phyloP scores from a whole-genome alignment of 2,888 invertebrate genomes.

The Rhorus exstirpatorius region DNA sequence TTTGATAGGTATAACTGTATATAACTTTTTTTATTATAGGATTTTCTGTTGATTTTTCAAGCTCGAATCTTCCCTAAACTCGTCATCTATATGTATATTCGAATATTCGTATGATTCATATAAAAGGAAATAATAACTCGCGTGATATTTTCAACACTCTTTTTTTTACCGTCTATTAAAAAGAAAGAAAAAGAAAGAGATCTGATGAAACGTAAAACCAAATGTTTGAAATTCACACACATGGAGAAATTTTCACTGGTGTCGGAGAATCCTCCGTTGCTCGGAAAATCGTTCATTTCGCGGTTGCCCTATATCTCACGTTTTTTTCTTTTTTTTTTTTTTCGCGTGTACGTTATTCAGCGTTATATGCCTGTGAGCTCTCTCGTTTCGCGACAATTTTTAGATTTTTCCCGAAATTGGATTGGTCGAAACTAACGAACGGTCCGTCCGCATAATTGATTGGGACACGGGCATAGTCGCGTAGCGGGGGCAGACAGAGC shows the following conservation, averaged over 20 bases:
- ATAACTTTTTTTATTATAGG: background rate
- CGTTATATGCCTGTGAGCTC: constrained; percentile 42
- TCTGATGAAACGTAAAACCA: constrained; percentile 20
- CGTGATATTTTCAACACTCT: background rate
- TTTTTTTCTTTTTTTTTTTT: constrained; percentile 38
- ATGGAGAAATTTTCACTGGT: background rate
- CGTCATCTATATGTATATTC: too few relatives aligned
- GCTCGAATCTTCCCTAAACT: too few relatives aligned
- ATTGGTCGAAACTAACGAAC: constrained; percentile 74
- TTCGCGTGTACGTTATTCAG: background rate
- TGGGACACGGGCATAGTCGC: constrained; percentile 68
- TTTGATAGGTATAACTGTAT: too few relatives aligned
- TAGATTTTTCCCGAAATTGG: constrained; percentile 71
- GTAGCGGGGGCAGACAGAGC: constrained; percentile 18
- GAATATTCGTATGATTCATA: too few relatives aligned
- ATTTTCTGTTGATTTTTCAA: too few relatives aligned
- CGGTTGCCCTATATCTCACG: constrained; percentile 31
- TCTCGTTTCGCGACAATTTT: constrained; percentile 69
- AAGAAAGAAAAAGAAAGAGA: constrained; percentile 10
- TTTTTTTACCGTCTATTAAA: constrained; percentile 1
- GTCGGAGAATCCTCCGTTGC: constrained; percentile 1
- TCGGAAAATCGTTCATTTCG: constrained; percentile 63
- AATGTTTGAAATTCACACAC: constrained; percentile 27
- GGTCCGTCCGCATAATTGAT: constrained; percentile 75
- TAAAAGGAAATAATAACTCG: too few relatives aligned